Evolutionary conservation across 1,140 invertebrate species (phyloP), one percentile per base, ranked within the genome.

Genomic region (Lasaia peninsularis): DNA sequence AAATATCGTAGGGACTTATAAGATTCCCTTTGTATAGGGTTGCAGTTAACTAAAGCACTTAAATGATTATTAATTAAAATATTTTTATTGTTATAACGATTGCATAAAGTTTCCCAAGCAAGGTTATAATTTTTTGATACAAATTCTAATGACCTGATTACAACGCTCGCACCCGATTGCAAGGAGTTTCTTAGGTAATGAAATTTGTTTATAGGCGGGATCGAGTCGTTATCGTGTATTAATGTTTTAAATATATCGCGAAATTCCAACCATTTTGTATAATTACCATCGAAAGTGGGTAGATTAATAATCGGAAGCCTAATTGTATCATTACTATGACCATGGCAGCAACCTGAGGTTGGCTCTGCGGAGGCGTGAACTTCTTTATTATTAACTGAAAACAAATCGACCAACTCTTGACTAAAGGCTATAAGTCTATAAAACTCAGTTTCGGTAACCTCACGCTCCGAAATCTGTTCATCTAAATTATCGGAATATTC

Each of bases 261-360:
- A 34, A 60, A 67, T 49, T 60, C 60, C 2, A 67, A 20, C 64
- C 64, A 67, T 1, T 60, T 37, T 3, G 56, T 32, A 55, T 60
- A 67, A 14, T 14, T 35, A 4, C 65, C 65, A 52, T 88, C 40
- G 55, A 67, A 67, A 7, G 10, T 49, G 1, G 65, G 57, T 37
- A 67, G 44, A 21, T 67, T 28, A 28, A 56, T 58, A 34, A 32
- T 63, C 78, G 14, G 89, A 32, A 32, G 31, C 31, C 31, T 32
- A 32, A 32, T 32, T 32, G 31, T 32, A 32, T 32, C 31, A 32
- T 32, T 32, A 32, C 31, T 32, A 9, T 32, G 31, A 32, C 31
- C 31, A 32, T 32, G 31, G 31, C 31, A 32, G 31, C 31, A 32
- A 32, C 31, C 31, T 32, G 31, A 32, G 31, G 31, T 32, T 32